Base-by-base conservation (phyloP, 2,888 invertebrate species). In the Lepidocyrtinus sp. region DNA sequence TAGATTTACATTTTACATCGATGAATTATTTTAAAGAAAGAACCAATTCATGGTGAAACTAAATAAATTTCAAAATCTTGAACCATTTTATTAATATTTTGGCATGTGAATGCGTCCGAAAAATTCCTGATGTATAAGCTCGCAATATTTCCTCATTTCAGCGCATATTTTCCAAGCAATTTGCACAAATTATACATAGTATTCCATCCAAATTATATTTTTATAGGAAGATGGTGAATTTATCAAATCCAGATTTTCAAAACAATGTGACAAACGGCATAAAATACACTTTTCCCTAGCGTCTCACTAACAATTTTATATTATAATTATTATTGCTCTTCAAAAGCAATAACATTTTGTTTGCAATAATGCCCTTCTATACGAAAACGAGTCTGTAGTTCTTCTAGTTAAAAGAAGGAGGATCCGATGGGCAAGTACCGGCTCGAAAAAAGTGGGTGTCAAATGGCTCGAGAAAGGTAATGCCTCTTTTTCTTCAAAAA, bases 341-440 rank as follows among this genome's bases (percentile, higher is more conserved):
- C 50, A 50, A 77, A 77, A 67, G 78, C 73, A 78, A 78, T 78
- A 78, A 78, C 78, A 78, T 78, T 78, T 78, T 78, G 78, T 78
- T 50, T 61, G 73, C 50, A 73, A 78, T 78, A 67, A 78, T 67
- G 62, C 45, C 27, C 46, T 65, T 55, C 17, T 55, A 67, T 17
- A 5, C 22, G 17, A 5, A 19, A 50, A 55, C 55, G 5, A n/a
- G n/a, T 3, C 3, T 55, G n/a, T 55, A 12, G 5, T 19, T 5
- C 12, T 22, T 61, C 9, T 19, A 22, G 1, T 61, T 22, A 61
- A 27, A 36, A 26, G 78, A 68, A 78, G 78, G 68, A 73, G 72
- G 68, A 68, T 73, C 72, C 73, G 72, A 50, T 50, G 50, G 17
- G 17, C 50, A 50, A 50, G 50, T 15, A 78, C 73, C 68, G 63